Base-by-base conservation (phyloP, 2,113 vertebrate genomes). In the Xiphorhynchus elegans region DNA sequence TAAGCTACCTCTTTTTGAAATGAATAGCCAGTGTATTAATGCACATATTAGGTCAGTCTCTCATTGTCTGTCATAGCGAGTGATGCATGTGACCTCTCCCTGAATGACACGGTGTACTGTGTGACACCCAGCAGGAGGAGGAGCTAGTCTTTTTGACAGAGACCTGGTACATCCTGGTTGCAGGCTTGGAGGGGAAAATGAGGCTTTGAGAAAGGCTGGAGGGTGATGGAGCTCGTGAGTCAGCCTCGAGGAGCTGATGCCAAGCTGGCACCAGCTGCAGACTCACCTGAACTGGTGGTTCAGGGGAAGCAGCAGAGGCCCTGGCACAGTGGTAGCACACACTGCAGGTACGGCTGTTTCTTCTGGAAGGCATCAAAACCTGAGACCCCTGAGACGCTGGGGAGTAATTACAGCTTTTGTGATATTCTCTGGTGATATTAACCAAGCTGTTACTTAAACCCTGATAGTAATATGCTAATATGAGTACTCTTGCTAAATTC, bases 221-320 rank as follows among this genome's bases (percentile, higher is more conserved):
- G 49, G 31, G 24, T 1, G 6, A 3, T n/a, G 68, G 60, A 40
- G 17, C 63, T 55, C 0, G 0, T 24, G 33, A 63, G 31, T 39
- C 2, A 2, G 29, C 19, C 66, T 53, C 7, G 37, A 72, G 60
- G 20, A 60, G 23, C 2, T 15, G 44, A 13, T 12, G 46, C 50
- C 28, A 18, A 44, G 55, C 53, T 64, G 49, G 28, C 0, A 1
- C 13, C 1, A 1, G 25, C 33, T 68, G 37, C 0, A 0, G 37
- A 39, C 60, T 46, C 1, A 0, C 5, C 31, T 21, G 55, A 13
- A 8, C 18, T 1, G 1, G 0, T 6, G 79, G 24, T 24, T 19
- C 0, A 0, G 29, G 21, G 52, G 23, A 15, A 69, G 63, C 39
- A 77, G 72, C 25, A 24, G 24, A 68, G 53, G 6, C 18, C 4